These are phyloP conservation scores for Australoheros scitulus DNA, from an alignment of 2,113 vertebrate genomes.

Conservation along the genomic window DNA sequence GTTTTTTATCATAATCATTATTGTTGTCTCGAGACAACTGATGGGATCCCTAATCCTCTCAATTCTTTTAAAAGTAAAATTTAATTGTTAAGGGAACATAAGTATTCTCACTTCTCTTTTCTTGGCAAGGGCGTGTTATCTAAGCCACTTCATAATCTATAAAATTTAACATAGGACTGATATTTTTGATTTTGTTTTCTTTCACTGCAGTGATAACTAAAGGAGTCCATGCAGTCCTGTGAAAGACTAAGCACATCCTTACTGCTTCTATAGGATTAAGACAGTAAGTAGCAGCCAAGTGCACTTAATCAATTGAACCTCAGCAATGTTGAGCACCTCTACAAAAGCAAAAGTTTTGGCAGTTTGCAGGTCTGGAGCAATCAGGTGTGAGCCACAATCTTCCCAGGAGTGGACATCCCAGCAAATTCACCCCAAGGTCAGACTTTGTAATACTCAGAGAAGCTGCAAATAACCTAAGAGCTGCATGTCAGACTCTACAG, in stretches of 20 bases:
- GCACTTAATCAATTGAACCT: background rate
- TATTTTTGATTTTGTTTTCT: background rate
- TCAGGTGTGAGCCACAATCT: background rate
- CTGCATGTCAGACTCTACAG: background rate
- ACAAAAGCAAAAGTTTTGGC: background rate
- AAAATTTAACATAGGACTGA: background rate
- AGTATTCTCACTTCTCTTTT: background rate
- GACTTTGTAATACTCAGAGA: background rate
- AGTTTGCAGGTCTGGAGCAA: background rate
- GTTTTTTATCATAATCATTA: too few species aligned
- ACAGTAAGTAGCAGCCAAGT: background rate
- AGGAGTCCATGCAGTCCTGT: background rate
- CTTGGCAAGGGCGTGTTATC: background rate
- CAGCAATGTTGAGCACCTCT: background rate
- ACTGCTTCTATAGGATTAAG: background rate
- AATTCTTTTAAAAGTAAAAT: background rate
- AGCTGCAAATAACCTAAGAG: background rate
- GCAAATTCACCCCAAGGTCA: background rate
- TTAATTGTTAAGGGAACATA: fast-evolving
- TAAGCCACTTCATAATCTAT: too few species aligned
- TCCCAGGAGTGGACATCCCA: background rate
- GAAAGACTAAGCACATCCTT: background rate
- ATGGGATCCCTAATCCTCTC: too few species aligned
- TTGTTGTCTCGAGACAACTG: too few species aligned
- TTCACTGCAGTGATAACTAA: background rate